These are phyloP conservation scores for Thelaira solivaga DNA, from an alignment of 2,888 invertebrate species.

Conservation along the genomic window DNA sequence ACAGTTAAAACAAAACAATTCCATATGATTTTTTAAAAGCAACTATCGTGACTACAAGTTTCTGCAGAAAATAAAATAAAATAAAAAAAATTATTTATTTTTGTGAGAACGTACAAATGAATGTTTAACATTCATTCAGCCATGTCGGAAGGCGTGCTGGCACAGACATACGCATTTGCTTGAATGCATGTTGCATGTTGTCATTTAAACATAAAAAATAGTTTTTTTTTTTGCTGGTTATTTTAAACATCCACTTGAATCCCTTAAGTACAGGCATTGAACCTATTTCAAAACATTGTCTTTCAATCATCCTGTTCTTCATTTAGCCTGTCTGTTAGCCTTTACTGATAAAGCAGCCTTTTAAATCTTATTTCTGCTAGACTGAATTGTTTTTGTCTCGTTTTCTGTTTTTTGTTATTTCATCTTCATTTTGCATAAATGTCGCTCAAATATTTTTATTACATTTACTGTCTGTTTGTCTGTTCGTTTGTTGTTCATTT, in stretches of 20 bases:
- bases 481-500: constrained; percentile 40
- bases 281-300: constrained; percentile 35
- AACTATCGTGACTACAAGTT: not conserved
- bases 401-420: not conserved
- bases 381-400: not conserved
- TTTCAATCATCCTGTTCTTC: constrained; percentile 12
- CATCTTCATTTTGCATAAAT: constrained; percentile 65
- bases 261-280: constrained; percentile 46
- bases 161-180: constrained; percentile 2
- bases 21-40: no score
- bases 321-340: constrained; percentile 13
- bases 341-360: constrained; percentile 8
- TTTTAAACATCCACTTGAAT: constrained; percentile 40
- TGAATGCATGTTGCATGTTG: constrained; percentile 11
- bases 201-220: not conserved
- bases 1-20: not conserved
- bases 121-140: constrained; percentile 25
- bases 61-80: not conserved
- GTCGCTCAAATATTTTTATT: constrained; percentile 72
- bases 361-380: not conserved
- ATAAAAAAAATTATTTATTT: not conserved
- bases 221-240: constrained; percentile 4
- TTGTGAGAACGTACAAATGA: not conserved
- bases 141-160: not conserved
- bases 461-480: constrained; percentile 65